Conservation (phyloP, 1,140 invertebrate species). For the Panulirus ornatus region DNA sequence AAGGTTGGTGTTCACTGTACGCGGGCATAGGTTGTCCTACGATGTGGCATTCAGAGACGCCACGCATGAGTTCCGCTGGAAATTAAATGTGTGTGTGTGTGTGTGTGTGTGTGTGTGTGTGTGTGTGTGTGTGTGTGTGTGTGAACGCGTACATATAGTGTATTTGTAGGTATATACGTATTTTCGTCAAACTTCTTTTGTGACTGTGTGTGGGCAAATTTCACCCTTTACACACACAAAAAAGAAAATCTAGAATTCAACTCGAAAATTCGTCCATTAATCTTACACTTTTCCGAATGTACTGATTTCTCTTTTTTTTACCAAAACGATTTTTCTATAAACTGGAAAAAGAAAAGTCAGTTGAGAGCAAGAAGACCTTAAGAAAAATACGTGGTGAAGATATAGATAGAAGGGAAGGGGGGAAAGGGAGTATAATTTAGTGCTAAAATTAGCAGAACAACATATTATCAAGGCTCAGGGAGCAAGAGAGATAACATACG, state of each 20-base stretch:
- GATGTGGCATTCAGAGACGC: not conserved
- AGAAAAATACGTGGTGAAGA: too few relatives aligned
- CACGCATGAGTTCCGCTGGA: not conserved
- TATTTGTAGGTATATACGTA: not conserved
- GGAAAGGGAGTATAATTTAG: too few relatives aligned
- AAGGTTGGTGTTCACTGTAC: not conserved
- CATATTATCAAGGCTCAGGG: not conserved
- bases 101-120: conserved; percentile 31
- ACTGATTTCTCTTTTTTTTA: too few relatives aligned
- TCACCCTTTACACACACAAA: too few relatives aligned
- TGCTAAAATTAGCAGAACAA: too few relatives aligned
- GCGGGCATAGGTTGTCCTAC: not conserved
- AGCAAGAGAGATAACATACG: not conserved
- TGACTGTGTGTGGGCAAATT: not conserved
- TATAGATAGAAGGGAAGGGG: too few relatives aligned
- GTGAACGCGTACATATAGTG: conserved; percentile 9
- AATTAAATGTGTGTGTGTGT: conserved; percentile 19
- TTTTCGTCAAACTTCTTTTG: not conserved
- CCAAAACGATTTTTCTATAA: too few relatives aligned
- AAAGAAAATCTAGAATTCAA: too few relatives aligned
- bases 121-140: conserved; percentile 14
- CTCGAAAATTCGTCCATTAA: too few relatives aligned
- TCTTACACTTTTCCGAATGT: too few relatives aligned
- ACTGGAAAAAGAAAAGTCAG: too few relatives aligned
- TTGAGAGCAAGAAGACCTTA: too few relatives aligned